Evolutionary conservation across 2,113 vertebrate genomes (phyloP).

Genomic region (Amblyornis subalaris): DNA sequence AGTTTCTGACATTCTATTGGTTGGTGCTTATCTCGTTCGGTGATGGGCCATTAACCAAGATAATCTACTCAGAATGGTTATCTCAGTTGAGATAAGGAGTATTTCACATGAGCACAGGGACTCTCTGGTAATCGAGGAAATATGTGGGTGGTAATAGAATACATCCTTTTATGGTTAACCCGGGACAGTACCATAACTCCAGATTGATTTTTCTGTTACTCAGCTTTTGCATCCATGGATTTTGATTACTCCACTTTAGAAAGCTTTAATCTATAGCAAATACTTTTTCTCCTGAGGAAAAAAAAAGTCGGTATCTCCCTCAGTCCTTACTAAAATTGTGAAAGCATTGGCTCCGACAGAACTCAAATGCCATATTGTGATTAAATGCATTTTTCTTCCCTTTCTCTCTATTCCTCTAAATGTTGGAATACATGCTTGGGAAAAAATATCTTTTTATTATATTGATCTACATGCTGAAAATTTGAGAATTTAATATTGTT

Average conservation of each 20-base stretch:
- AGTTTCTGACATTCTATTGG: no score
- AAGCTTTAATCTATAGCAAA: constrained; percentile 2
- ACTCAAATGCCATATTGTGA: background rate
- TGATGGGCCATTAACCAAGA: no score
- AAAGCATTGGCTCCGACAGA: background rate
- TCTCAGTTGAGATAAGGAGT: no score
- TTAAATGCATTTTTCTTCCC: background rate
- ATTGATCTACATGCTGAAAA: background rate
- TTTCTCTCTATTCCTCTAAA: background rate
- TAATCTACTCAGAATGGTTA: no score
- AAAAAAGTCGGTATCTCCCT: background rate
- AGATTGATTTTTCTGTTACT: constrained; percentile 56
- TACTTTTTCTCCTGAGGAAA: background rate
- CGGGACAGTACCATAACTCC: background rate
- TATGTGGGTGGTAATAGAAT: no score
- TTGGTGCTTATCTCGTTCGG: no score
- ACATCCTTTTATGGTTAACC: no score
- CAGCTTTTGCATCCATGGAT: background rate
- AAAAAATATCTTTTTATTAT: background rate
- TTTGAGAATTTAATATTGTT: background rate
- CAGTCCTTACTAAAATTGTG: background rate
- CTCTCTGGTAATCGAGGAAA: no score
- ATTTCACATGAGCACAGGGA: no score
- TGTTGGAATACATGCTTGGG: background rate
- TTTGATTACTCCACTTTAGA: constrained; percentile 52